A percentile compares a stretch with the other conserved stretches of the same genome.
Conservation (phyloP, 2,113 vertebrate genomes). For the Periophthalmus modestus region DNA sequence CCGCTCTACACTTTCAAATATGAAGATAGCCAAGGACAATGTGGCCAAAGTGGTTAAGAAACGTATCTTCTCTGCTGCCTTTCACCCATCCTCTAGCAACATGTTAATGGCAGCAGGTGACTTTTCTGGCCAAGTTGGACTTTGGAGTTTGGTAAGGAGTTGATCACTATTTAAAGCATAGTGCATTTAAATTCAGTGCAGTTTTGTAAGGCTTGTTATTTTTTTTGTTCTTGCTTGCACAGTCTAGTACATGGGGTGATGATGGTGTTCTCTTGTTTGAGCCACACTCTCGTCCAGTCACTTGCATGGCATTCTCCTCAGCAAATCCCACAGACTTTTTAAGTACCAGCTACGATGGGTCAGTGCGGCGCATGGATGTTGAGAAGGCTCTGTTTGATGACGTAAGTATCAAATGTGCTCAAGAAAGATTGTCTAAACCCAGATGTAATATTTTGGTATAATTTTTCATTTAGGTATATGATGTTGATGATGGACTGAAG, state of each 20-base stretch:
- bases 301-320: slow-evolving; percentile 83
- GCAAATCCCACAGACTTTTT: slow-evolving; percentile 79
- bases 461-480: slow-evolving; percentile 75
- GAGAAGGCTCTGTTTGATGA: slow-evolving; percentile 84
- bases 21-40: slow-evolving; percentile 71
- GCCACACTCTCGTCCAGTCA: slow-evolving; percentile 73
- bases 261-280: slow-evolving; percentile 74
- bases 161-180: neutral
- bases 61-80: slow-evolving; percentile 77
- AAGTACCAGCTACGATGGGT: slow-evolving; percentile 83
- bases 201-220: too few relatives aligned
- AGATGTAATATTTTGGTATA: neutral
- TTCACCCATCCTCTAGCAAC: slow-evolving; percentile 83
- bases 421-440: too few relatives aligned
- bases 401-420: slow-evolving; percentile 66
- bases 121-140: slow-evolving; percentile 80
- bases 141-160: slow-evolving; percentile 85
- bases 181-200: neutral
- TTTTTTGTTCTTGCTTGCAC: slow-evolving; percentile 9
- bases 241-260: slow-evolving; percentile 74
- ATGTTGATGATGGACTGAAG: slow-evolving; percentile 69
- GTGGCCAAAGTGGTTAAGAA: slow-evolving; percentile 81
- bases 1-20: slow-evolving; percentile 65
- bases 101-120: slow-evolving; percentile 86
- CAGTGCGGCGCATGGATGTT: slow-evolving; percentile 83